Conservation (phyloP, 2,113 vertebrate species). For the Asarcornis scutulata region DNA sequence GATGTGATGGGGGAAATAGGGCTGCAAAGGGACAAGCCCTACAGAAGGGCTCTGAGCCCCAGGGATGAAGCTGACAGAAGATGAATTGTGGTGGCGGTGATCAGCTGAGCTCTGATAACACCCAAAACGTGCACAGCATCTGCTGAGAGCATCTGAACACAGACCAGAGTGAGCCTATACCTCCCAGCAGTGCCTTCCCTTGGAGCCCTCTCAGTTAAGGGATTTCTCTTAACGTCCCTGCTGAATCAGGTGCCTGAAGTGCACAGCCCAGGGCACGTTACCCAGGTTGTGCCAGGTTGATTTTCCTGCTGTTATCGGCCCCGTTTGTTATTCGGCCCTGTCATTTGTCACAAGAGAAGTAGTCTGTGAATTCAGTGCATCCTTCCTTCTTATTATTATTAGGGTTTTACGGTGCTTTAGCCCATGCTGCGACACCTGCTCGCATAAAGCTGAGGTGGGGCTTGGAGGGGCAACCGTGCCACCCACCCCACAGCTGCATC, state of each 20-base stretch:
- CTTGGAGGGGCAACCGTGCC: background rate
- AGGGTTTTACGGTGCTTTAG: background rate
- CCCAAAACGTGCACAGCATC: background rate
- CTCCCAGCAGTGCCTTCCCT: background rate
- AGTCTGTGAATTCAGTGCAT: background rate
- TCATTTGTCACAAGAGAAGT: background rate
- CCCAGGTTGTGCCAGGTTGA: background rate
- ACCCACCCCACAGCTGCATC: rapidly evolving
- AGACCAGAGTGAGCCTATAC: background rate
- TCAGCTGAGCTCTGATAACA: rapidly evolving
- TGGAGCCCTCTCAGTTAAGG: rapidly evolving
- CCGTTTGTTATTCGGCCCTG: background rate
- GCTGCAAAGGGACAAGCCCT: background rate
- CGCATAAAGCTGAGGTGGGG: background rate
- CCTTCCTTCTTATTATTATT: background rate
- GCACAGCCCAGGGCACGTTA: background rate
- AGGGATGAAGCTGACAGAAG: background rate
- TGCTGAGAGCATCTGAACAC: background rate
- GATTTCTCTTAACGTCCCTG: background rate
- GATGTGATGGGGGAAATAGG: background rate
- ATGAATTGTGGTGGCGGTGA: background rate
- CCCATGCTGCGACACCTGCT: background rate
- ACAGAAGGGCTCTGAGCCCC: background rate
- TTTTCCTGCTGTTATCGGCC: background rate
- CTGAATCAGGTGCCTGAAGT: background rate